These are phyloP conservation scores for Cotesia typhae DNA, from an alignment of 1,140 invertebrate genomes.

Conservation along the genomic window DNA sequence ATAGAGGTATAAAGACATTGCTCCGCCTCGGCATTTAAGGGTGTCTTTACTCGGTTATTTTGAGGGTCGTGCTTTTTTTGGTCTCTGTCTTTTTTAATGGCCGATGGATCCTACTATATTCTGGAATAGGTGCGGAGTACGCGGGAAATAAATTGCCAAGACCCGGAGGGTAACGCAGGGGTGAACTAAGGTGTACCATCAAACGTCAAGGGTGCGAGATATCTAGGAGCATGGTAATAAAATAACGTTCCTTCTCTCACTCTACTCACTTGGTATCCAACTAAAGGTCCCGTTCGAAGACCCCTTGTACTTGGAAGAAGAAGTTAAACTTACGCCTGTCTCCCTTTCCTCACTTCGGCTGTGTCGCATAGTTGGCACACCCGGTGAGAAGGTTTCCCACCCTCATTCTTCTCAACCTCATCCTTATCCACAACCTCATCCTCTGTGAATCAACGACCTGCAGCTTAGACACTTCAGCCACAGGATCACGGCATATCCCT, in stretches of 20 bases:
- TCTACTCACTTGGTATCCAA: constrained; percentile 34
- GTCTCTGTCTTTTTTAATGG: constrained; percentile 15
- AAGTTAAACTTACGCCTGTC: constrained; percentile 48
- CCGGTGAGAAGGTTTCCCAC: constrained; percentile 3
- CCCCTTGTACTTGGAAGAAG: constrained; percentile 41
- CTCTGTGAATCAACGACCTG: constrained; percentile 20
- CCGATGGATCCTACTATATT: not conserved
- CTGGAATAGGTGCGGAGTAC: constrained; percentile 24
- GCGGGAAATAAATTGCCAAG: constrained; percentile 45
- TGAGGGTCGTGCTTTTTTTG: not conserved
- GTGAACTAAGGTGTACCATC: constrained; percentile 38
- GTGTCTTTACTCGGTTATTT: constrained; percentile 22
- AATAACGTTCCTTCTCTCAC: constrained; percentile 49
- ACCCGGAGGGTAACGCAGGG: constrained; percentile 22
- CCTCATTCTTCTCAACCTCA: not conserved
- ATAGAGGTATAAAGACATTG: not conserved
- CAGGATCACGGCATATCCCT: constrained; percentile 1
- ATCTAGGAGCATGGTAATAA: constrained; percentile 52
- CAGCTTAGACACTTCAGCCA: constrained; percentile 11
- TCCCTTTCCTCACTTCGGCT: constrained; percentile 2
- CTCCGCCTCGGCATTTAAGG: constrained; percentile 10
- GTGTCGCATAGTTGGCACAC: constrained; percentile 30
- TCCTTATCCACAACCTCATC: not conserved
- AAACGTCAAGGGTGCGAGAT: constrained; percentile 47
- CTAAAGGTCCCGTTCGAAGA: constrained; percentile 46